These are phyloP conservation scores for Bombus vancouverensis DNA, from an alignment of 1,140 invertebrate species.

Conservation along the genomic window DNA sequence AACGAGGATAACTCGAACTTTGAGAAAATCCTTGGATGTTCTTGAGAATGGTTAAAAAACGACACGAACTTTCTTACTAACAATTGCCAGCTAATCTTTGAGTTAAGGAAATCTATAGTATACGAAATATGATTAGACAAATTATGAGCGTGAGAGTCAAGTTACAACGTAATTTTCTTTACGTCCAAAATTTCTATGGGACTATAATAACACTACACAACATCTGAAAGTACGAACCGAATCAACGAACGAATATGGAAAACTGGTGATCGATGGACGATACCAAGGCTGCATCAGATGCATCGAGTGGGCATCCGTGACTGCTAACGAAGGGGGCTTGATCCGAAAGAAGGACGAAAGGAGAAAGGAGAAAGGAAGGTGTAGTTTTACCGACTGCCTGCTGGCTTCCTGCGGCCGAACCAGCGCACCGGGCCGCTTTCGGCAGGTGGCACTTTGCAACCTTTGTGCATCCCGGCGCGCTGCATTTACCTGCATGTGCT, in stretches of 20 bases:
- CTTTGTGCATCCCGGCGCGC: slow-evolving; percentile 63
- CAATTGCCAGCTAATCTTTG: too few relatives aligned
- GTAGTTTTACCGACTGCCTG: slow-evolving; percentile 64
- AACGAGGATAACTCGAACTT: too few relatives aligned
- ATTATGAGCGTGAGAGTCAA: too few relatives aligned
- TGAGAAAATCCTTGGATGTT: too few relatives aligned
- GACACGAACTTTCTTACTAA: too few relatives aligned
- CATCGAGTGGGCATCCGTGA: not conserved
- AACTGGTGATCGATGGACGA: not conserved
- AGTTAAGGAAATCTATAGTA: too few relatives aligned
- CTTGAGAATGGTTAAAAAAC: too few relatives aligned
- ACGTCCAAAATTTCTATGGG: too few relatives aligned
- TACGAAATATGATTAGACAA: too few relatives aligned
- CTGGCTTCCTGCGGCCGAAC: slow-evolving; percentile 49
- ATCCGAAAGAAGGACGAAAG: slow-evolving; percentile 25
- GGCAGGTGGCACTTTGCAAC: slow-evolving; percentile 67
- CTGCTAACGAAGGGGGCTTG: slow-evolving; percentile 45
- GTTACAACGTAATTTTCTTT: too few relatives aligned
- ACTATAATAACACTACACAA: too few relatives aligned
- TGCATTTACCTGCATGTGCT: slow-evolving; percentile 60
- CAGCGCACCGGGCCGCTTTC: slow-evolving; percentile 56
- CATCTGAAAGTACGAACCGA: too few relatives aligned
- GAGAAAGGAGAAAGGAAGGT: slow-evolving; percentile 51
- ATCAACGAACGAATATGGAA: not conserved
- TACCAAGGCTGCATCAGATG: not conserved